These are phyloP conservation scores for Dryococelus australis DNA, from an alignment of 2,888 invertebrate species.

Conservation along the genomic window DNA sequence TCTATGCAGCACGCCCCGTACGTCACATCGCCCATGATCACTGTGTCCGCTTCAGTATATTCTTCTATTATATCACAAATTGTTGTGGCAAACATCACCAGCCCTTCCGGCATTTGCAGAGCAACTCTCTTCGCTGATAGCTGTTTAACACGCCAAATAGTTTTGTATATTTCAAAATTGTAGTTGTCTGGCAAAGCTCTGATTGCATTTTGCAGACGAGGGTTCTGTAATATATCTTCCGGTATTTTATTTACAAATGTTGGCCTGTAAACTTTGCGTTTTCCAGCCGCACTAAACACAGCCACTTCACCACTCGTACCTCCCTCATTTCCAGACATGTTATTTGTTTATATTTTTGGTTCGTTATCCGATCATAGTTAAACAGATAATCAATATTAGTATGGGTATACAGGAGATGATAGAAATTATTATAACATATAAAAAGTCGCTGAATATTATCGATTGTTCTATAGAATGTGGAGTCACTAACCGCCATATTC, in stretches of 20 bases:
- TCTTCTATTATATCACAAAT: slow-evolving; percentile 92
- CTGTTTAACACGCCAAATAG: slow-evolving; percentile 93
- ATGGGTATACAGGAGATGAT: no score
- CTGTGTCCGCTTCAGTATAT: slow-evolving; percentile 87
- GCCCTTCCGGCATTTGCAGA: slow-evolving; percentile 95
- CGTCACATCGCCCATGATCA: slow-evolving; percentile 99
- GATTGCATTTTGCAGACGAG: slow-evolving; percentile 74
- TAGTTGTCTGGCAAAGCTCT: slow-evolving; percentile 89
- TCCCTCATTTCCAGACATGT: not conserved
- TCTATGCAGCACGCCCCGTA: slow-evolving; percentile 99
- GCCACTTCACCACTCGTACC: slow-evolving; percentile 53
- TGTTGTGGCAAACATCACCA: slow-evolving; percentile 90
- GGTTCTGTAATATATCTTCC: slow-evolving; percentile 77
- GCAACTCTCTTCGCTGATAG: slow-evolving; percentile 87
- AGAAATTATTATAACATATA: no score
- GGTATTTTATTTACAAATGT: slow-evolving; percentile 80
- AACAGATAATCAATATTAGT: no score
- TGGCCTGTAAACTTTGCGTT: slow-evolving; percentile 81
- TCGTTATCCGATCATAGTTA: no score
- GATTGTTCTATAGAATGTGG: no score
- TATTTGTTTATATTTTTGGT: no score
- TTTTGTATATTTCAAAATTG: slow-evolving; percentile 97
- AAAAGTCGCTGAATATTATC: no score
- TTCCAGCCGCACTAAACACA: slow-evolving; percentile 80
- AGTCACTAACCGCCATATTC: no score